These are phyloP conservation scores for Epinotia bilunana DNA, from an alignment of 2,888 invertebrate species.

Conservation along the genomic window DNA sequence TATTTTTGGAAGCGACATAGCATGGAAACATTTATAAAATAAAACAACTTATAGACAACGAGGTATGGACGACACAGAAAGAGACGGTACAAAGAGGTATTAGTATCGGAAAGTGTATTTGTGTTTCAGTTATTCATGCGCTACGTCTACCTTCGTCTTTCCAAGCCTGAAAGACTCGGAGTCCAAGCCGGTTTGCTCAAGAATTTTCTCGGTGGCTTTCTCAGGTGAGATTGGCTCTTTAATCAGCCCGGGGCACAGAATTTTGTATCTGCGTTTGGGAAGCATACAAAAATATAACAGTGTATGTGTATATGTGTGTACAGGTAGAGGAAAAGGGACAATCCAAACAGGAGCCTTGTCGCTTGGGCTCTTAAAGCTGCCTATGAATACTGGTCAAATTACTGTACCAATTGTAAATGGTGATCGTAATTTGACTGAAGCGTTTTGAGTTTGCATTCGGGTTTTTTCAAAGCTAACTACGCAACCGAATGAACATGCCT, in stretches of 20 bases:
- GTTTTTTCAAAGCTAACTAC: slow-evolving; percentile 45
- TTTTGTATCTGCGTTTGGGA: slow-evolving; percentile 96
- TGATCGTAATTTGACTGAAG: slow-evolving; percentile 65
- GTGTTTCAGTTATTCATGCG: slow-evolving; percentile 59
- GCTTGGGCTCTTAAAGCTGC: slow-evolving; percentile 69
- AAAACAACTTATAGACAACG: slow-evolving; percentile 7
- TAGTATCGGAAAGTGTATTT: slow-evolving; percentile 54
- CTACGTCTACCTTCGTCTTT: slow-evolving; percentile 94
- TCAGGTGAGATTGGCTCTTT: slow-evolving; percentile 89
- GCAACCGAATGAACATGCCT: slow-evolving; percentile 89
- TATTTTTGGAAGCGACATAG: slow-evolving; percentile 27
- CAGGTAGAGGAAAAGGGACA: slow-evolving; percentile 54
- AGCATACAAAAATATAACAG: slow-evolving; percentile 73
- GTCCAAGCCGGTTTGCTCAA: slow-evolving; percentile 93
- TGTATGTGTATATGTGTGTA: slow-evolving; percentile 56
- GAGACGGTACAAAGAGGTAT: slow-evolving; percentile 51
- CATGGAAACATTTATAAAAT: slow-evolving; percentile 28
- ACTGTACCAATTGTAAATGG: slow-evolving; percentile 70
- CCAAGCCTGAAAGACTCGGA: slow-evolving; percentile 97
- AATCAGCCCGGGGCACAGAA: slow-evolving; percentile 97
- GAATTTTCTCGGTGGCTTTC: slow-evolving; percentile 92
- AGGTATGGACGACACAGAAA: slow-evolving; percentile 19
- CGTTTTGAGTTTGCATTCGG: slow-evolving; percentile 64
- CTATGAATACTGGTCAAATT: slow-evolving; percentile 62
- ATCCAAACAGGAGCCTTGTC: slow-evolving; percentile 72